Base-by-base conservation (phyloP, 2,888 invertebrate genomes). In the Amaurobius ferox region DNA sequence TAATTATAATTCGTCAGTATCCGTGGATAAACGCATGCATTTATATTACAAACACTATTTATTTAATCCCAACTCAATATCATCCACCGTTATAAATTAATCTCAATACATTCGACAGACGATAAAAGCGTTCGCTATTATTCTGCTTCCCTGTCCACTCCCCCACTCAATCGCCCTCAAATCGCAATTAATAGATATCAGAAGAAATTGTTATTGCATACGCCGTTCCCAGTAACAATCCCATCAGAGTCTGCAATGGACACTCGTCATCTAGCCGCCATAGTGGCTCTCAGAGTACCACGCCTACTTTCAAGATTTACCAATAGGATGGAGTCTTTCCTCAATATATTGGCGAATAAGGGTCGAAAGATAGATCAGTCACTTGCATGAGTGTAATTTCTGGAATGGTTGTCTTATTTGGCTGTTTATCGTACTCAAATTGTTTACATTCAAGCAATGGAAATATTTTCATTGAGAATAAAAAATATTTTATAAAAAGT, bases 121-220 rank as follows among this genome's bases (percentile, higher is more conserved):
- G 68, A 68, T 68, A 68, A 55, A 68, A 40, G 40, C 68, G 28
- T 1, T 11, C 35, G 32, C 67, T 35, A 35, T 67, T 67, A 35
- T 67, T 30, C 35, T 7, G 35, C 23, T 1, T 19, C 16, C 67
- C 39, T 11, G 9, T 16, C 23, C 29, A 16, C 11, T 11, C 26
- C 28, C 28, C 32, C 39, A 5, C 40, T 16, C 68, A n/a, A 13
- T 16, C 32, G 16, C 16, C 62, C 62, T 61, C 73, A 73, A 73
- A 73, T 73, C 73, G 61, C 73, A 73, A 73, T 73, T 73, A 73
- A 73, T 73, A 32, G 73, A 39, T 35, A 62, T 61, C 73, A 62
- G 61, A 73, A 73, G 62, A 26, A 30, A 32, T 32, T 11, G 73
- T 32, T 32, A 61, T 28, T 70, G 40, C n/a, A 11, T 35, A 32